Percentiles rank a stretch among this genome's conserved stretches.
Evolutionary conservation across 2,113 vertebrate species (phyloP).

Genomic region (Epinephelus cyanopodus): DNA sequence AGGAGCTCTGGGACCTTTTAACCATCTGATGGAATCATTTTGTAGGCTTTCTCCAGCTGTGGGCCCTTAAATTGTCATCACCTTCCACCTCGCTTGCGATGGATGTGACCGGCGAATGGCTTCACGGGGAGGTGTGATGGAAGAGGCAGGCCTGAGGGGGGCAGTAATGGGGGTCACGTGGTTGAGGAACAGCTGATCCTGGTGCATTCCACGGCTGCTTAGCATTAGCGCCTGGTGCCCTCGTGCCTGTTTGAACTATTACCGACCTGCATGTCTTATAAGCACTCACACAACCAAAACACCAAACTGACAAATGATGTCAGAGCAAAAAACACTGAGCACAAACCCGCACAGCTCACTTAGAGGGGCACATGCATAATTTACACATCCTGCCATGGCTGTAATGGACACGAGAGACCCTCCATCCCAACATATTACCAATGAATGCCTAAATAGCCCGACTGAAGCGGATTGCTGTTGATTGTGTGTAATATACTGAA

Average conservation of each 20-base stretch:
- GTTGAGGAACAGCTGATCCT: constrained; percentile 63
- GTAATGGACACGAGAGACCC: constrained; percentile 38
- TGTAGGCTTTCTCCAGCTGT: constrained; percentile 7
- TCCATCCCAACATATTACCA: neutral
- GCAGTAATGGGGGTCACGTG: constrained; percentile 54
- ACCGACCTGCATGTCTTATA: neutral
- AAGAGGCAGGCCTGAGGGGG: constrained; percentile 9
- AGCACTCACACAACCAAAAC: constrained; percentile 13
- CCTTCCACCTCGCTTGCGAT: neutral
- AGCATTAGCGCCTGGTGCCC: constrained; percentile 25
- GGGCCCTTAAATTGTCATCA: neutral
- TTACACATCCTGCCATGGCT: constrained; percentile 49
- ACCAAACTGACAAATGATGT: neutral
- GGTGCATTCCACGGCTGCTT: constrained; percentile 63
- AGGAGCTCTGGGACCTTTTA: neutral
- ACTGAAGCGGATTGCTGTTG: neutral
- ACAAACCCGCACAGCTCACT: constrained; percentile 6
- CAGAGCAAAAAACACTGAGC: neutral
- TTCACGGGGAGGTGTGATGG: constrained; percentile 33
- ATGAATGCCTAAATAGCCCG: neutral
- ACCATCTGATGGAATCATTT: constrained; percentile 9
- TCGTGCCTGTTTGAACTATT: constrained; percentile 22
- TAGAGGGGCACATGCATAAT: constrained; percentile 46
- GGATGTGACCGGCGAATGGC: neutral
- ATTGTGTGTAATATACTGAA: neutral